These are phyloP conservation scores for Ancistrus triradiatus DNA, from an alignment of 2,113 vertebrate genomes.

Conservation along the genomic window DNA sequence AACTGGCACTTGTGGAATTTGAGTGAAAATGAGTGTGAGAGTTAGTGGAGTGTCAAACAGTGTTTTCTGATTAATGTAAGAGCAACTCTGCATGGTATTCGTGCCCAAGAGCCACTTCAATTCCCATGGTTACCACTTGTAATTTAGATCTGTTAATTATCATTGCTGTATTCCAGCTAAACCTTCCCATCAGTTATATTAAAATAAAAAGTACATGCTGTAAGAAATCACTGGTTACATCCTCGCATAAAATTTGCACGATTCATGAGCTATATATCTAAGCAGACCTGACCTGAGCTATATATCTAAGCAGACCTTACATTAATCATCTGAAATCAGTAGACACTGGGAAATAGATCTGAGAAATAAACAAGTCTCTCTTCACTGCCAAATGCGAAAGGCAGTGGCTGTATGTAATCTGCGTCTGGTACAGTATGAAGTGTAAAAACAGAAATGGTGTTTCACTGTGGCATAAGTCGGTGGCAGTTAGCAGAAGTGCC, in stretches of 20 bases:
- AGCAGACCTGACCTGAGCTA: too few species aligned
- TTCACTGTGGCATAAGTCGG: too few species aligned
- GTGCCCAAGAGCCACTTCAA: not conserved
- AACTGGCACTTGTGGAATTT: not conserved
- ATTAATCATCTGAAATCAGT: too few species aligned
- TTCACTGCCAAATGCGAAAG: not conserved
- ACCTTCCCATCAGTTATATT: conserved; percentile 3
- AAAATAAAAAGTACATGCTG: not conserved
- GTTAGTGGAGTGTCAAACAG: conserved; percentile 9
- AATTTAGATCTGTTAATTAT: conserved; percentile 34
- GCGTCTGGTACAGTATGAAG: not conserved
- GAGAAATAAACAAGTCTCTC: not conserved
- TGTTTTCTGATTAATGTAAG: too few species aligned
- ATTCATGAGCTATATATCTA: too few species aligned
- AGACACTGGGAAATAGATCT: not conserved
- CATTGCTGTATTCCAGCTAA: not conserved
- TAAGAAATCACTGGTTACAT: not conserved
- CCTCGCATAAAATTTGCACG: too few species aligned
- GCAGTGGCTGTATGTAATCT: too few species aligned
- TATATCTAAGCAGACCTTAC: too few species aligned
- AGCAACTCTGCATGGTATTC: conserved; percentile 2
- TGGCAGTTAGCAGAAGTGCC: not conserved
- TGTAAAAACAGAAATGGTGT: conserved; percentile 1
- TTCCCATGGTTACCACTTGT: conserved; percentile 1
- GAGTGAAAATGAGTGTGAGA: conserved; percentile 18